phyloP scores from a whole-genome alignment of 2,113 vertebrate genomes.

The Mus spicilegus region DNA sequence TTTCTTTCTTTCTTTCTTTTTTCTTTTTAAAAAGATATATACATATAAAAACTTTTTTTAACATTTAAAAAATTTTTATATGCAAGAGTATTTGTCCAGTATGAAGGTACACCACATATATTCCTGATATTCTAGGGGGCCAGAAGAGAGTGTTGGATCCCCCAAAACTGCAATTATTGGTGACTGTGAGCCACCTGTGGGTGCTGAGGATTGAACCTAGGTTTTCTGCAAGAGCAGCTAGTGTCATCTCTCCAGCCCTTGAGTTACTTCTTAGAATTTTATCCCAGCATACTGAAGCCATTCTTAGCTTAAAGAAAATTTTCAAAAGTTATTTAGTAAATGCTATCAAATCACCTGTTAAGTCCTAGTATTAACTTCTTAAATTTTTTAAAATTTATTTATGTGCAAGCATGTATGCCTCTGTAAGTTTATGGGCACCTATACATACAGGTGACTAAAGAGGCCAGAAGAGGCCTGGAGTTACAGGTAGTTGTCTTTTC shows the following conservation, averaged over 20 bases:
- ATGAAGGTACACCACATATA: neutral
- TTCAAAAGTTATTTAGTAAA: constrained; percentile 52
- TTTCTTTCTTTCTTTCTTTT: too few species aligned
- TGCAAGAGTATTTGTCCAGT: neutral
- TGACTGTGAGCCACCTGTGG: neutral
- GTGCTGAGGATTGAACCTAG: neutral
- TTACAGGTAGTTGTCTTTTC: neutral
- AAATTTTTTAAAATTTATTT: constrained; percentile 28
- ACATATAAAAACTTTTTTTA: neutral
- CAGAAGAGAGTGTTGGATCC: neutral
- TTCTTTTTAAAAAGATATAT: neutral
- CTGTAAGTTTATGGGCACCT: neutral
- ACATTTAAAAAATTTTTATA: neutral
- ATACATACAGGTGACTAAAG: neutral
- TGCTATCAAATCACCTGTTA: constrained; percentile 34
- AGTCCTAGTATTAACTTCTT: constrained; percentile 34
- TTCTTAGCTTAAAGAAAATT: constrained; percentile 56
- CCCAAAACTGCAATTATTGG: neutral
- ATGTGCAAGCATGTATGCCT: neutral
- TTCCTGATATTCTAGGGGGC: neutral
- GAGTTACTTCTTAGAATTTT: constrained; percentile 17
- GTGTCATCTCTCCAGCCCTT: neutral
- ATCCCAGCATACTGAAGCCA: neutral
- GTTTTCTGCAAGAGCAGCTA: neutral
- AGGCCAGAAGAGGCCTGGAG: neutral